Base-by-base conservation (phyloP, 2,888 invertebrate species). In the Drosophila pegasa region DNA sequence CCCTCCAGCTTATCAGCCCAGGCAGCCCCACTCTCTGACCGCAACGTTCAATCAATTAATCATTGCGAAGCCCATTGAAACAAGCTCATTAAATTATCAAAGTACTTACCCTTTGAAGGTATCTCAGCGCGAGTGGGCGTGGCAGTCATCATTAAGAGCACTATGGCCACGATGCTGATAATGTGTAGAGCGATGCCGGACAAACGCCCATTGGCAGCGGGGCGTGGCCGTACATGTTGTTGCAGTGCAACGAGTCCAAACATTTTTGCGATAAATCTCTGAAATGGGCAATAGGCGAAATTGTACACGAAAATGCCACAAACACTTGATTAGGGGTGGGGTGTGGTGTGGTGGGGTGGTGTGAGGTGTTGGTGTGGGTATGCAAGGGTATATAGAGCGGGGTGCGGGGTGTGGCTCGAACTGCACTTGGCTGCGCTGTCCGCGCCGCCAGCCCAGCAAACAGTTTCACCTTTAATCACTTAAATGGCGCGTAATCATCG, bases 21-120 rank as follows among this genome's bases (percentile, higher is more conserved):
- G 9, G 16, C 29, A 29, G 1, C 2, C 29, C 2, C 48, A 22
- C 18, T 6, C n/a, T 14, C 16, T 3, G 37, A 12, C 20, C 54
- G 27, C 27, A 56, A 27, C 16, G 22, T 47, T 59, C 52, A 71
- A 68, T 72, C 68, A 72, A 64, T 82, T 62, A 66, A 71, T 75
- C 70, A 67, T 66, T 63, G 25, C 35, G 61, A 75, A 85, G 76
- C 71, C 82, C 66, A 68, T 68, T 68, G 61, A 73, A 60, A 67
- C 54, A 38, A 70, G 68, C 73, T 82, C 73, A 88, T 83, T 86
- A 82, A 88, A 86, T 88, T 78, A 79, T 79, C 79, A 88, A 87
- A 78, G 78, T 55, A 88, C 86, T 89, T 83, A 91, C 91, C 91
- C 88, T 92, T 92, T 71, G 91, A 88, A 66, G 91, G 89, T 78